These are phyloP conservation scores for Gymnocheta viridis DNA, from an alignment of 2,888 invertebrate species.

Conservation along the genomic window DNA sequence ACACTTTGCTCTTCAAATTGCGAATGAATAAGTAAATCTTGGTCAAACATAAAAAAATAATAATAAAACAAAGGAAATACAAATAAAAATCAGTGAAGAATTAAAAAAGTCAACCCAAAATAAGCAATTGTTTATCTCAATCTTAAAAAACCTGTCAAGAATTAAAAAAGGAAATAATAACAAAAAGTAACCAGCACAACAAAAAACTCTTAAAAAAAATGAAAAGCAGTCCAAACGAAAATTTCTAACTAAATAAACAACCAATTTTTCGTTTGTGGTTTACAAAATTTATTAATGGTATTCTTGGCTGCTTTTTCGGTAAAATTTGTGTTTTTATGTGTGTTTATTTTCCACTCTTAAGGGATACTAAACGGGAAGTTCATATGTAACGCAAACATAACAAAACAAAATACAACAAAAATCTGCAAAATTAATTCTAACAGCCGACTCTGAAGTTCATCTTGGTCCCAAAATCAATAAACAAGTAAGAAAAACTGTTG, in stretches of 20 bases:
- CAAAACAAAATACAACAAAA: neutral
- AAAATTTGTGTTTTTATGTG: constrained; percentile 2
- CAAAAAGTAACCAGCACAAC: constrained; percentile 5
- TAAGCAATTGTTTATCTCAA: constrained; percentile 43
- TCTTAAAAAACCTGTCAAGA: constrained; percentile 1
- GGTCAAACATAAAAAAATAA: constrained; percentile 15
- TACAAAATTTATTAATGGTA: constrained; percentile 39
- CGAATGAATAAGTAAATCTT: constrained; percentile 13
- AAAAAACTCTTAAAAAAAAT: constrained; percentile 1
- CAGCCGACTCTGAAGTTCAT: neutral
- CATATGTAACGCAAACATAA: neutral
- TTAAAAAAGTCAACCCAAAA: constrained; percentile 35
- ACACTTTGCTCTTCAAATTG: constrained; percentile 37
- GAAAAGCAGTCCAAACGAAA: constrained; percentile 13
- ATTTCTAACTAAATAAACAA: constrained; percentile 56
- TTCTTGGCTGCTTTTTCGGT: neutral
- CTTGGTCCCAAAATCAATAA: neutral
- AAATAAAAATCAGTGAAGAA: constrained; percentile 22
- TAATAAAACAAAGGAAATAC: constrained; percentile 29
- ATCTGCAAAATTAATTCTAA: neutral
- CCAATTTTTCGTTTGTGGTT: constrained; percentile 41
- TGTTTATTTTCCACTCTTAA: constrained; percentile 17
- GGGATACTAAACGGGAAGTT: too few relatives aligned
- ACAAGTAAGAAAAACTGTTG: constrained; percentile 50
- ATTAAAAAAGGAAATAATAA: constrained; percentile 12